Evolutionary conservation across 2,113 vertebrate species (phyloP).

Genomic region (Empidonax traillii): DNA sequence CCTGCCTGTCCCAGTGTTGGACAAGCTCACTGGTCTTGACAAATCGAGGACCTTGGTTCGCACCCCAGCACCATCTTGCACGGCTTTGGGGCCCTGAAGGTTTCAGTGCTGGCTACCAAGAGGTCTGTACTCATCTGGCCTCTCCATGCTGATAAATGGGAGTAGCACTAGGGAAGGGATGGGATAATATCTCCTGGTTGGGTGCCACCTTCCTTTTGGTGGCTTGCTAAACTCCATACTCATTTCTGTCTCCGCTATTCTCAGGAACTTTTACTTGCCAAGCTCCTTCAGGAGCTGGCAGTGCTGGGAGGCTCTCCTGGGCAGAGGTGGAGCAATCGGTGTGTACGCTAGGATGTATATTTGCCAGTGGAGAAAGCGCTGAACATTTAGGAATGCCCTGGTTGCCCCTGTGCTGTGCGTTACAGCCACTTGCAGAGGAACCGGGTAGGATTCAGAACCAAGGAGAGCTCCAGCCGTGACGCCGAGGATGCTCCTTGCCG

Average conservation of each 20-base stretch:
- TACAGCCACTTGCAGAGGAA: background rate
- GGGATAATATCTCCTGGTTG: background rate
- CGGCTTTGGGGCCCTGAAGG: background rate
- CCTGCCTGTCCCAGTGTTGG: background rate
- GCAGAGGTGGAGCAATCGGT: background rate
- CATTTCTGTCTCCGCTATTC: background rate
- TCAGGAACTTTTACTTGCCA: background rate
- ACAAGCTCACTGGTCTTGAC: background rate
- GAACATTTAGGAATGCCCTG: background rate
- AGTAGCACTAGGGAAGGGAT: background rate
- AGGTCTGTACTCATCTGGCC: background rate
- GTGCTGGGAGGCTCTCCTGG: background rate
- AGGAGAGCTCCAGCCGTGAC: background rate
- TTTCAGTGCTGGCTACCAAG: background rate
- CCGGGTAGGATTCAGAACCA: background rate
- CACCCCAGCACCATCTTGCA: background rate
- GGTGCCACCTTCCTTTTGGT: background rate
- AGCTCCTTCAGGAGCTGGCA: background rate
- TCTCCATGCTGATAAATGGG: background rate
- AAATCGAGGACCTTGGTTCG: background rate
- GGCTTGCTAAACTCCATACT: background rate
- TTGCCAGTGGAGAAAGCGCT: background rate
- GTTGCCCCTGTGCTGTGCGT: background rate
- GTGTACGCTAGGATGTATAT: background rate
- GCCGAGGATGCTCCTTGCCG: background rate